Conservation (phyloP, 2,797 vertebrate species). For the Chelmon rostratus region DNA sequence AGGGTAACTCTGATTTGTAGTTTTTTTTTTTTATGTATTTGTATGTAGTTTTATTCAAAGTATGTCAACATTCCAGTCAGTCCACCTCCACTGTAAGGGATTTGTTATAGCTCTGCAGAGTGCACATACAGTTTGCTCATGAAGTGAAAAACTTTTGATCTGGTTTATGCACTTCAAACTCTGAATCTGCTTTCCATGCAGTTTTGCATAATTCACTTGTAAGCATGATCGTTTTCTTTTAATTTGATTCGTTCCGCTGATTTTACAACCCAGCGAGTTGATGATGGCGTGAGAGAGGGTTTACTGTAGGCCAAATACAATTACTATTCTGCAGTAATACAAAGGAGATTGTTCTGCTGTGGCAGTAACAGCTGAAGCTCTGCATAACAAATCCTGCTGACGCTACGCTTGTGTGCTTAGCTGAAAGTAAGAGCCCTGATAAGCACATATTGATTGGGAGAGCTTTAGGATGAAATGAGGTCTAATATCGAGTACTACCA, state of each 20-base stretch:
- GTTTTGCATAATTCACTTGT: conserved; percentile 26
- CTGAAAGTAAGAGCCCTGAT: conserved; percentile 53
- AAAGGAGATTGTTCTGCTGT: conserved; percentile 61
- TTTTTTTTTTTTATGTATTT: not conserved
- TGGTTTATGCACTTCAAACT: conserved; percentile 17
- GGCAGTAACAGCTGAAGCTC: conserved; percentile 57
- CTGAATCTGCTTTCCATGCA: conserved; percentile 12
- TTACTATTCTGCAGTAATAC: conserved; percentile 56
- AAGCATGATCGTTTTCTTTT: conserved; percentile 2
- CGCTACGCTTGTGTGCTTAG: conserved; percentile 39
- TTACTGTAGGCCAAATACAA: conserved; percentile 56
- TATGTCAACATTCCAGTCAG: not conserved
- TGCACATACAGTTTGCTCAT: not conserved
- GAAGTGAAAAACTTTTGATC: not conserved
- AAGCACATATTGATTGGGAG: conserved; percentile 57
- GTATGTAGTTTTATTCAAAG: not conserved
- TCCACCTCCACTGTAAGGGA: conserved; percentile 8
- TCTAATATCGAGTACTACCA: conserved; percentile 1
- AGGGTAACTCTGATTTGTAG: not conserved
- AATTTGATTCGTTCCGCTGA: conserved; percentile 34
- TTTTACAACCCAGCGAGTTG: conserved; percentile 39
- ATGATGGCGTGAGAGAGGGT: conserved; percentile 45
- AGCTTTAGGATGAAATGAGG: conserved; percentile 34
- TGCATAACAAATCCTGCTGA: conserved; percentile 72
- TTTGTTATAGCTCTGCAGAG: conserved; percentile 5